These are phyloP conservation scores for Eriosoma lanigerum DNA, from an alignment of 1,140 invertebrate species.

Conservation along the genomic window DNA sequence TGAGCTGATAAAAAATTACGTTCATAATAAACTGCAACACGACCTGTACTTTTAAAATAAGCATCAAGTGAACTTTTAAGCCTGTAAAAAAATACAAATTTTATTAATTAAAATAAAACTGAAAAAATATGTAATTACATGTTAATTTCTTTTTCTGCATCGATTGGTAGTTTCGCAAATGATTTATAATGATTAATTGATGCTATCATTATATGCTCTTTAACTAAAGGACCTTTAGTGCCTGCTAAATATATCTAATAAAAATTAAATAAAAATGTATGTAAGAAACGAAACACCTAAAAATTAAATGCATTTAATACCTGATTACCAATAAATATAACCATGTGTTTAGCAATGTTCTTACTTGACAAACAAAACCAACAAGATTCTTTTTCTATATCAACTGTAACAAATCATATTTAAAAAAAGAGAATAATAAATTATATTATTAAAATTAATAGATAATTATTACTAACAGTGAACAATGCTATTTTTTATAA, in stretches of 20 bases:
- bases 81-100: conserved; percentile 46
- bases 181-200: conserved; percentile 90
- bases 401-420: neutral
- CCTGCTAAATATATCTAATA: conserved; percentile 79
- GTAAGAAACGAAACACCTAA: neutral
- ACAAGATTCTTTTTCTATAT: conserved; percentile 66
- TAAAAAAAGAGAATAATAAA: neutral
- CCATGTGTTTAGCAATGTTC: conserved; percentile 90
- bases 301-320: conserved; percentile 58
- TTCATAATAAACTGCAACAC: conserved; percentile 88
- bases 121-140: conserved; percentile 59
- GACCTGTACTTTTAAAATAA: conserved; percentile 70
- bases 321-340: conserved; percentile 83
- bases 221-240: conserved; percentile 83
- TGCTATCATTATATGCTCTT: conserved; percentile 86
- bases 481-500: conserved; percentile 17
- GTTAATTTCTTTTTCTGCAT: conserved; percentile 80
- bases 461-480: conserved; percentile 6
- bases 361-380: conserved; percentile 97
- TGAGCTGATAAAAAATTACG: conserved; percentile 92
- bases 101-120: neutral
- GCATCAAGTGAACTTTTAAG: conserved; percentile 80
- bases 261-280: conserved; percentile 40
- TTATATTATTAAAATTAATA: neutral
- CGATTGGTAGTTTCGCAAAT: conserved; percentile 69